phyloP scores from a whole-genome alignment of 2,113 vertebrate species.

The Hemicordylus capensis region DNA sequence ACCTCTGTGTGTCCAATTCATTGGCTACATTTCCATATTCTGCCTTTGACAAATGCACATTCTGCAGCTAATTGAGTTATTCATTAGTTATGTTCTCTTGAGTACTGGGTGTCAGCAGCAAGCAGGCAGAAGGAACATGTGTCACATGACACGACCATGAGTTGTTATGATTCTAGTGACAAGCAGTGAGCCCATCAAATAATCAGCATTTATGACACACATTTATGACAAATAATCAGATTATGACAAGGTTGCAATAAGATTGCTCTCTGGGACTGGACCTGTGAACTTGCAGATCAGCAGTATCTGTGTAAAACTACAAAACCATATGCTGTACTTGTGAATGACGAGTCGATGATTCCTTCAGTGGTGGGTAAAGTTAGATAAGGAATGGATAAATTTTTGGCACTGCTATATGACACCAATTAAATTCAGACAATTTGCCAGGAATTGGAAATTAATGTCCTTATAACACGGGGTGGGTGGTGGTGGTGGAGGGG shows the following conservation, averaged over 20 bases:
- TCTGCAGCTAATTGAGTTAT: neutral
- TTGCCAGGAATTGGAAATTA: constrained; percentile 15
- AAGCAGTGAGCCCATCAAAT: neutral
- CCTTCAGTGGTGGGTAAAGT: neutral
- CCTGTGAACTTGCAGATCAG: neutral
- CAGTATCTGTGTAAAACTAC: neutral
- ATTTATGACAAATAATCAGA: no score
- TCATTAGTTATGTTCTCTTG: neutral
- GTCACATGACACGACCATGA: neutral
- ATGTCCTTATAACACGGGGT: neutral
- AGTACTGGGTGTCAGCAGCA: neutral
- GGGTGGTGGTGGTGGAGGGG: no score
- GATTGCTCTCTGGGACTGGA: neutral
- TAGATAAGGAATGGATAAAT: fast-evolving
- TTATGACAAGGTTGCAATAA: constrained; percentile 23
- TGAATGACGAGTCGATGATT: neutral
- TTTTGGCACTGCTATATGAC: neutral
- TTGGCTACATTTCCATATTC: neutral
- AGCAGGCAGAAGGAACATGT: neutral
- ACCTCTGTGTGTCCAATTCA: neutral
- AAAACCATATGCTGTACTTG: constrained; percentile 5
- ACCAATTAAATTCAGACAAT: constrained; percentile 12
- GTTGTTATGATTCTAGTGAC: neutral
- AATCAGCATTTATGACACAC: constrained; percentile 31
- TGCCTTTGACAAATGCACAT: neutral